Conservation (phyloP, 53 echinoderm and acorn worm species). For the Temnopleurus reevesii region DNA sequence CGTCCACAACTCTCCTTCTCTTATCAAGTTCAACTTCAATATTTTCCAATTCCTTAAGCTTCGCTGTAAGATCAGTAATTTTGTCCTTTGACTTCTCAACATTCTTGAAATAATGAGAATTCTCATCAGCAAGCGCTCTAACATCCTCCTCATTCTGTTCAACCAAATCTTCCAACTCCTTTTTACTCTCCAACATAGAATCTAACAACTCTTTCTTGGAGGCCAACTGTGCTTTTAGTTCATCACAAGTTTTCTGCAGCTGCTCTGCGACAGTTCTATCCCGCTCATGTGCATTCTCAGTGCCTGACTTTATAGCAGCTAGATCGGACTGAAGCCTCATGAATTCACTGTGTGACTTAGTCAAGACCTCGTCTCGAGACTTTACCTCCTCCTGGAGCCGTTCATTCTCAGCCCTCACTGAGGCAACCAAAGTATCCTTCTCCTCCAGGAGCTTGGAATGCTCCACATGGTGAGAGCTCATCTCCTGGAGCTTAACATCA, state of each 20-base stretch:
- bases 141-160: constrained; percentile 87
- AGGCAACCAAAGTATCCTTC: constrained; percentile 46
- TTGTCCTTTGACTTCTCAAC: constrained; percentile 79
- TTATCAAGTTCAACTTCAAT: constrained; percentile 56
- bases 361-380: constrained; percentile 59
- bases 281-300: constrained; percentile 22
- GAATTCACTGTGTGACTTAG: constrained; percentile 41
- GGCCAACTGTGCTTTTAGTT: constrained; percentile 68
- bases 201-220: constrained; percentile 82
- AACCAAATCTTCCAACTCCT: constrained; percentile 75
- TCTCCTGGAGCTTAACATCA: constrained; percentile 51
- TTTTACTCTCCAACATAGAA: constrained; percentile 72
- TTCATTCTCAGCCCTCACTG: constrained; percentile 46
- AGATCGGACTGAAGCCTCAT: constrained; percentile 41
- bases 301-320: constrained; percentile 4
- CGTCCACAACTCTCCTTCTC: constrained; percentile 1
- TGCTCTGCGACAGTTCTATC: constrained; percentile 64
- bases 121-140: constrained; percentile 82
- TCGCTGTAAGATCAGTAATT: constrained; percentile 50
- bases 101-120: constrained; percentile 78
- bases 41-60: constrained; percentile 18
- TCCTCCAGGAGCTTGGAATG: constrained; percentile 34
- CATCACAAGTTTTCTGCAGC: constrained; percentile 67
- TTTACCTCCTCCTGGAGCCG: constrained; percentile 56
- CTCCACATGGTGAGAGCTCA: background rate